Conservation (phyloP, 1,140 invertebrate species). For the Achatina immaculata region DNA sequence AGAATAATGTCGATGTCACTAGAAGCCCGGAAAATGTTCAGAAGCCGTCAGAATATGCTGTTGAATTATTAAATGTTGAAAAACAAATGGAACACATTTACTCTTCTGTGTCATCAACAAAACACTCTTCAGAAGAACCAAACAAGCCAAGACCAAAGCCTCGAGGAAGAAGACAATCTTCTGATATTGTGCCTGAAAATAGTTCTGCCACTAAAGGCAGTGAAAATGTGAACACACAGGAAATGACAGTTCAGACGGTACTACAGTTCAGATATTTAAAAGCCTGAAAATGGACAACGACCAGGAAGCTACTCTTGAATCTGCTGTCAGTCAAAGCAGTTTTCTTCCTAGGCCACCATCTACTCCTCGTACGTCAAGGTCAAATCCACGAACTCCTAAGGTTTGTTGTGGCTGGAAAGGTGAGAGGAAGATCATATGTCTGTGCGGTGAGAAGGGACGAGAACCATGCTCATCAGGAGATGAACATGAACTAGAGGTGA, state of each 20-base stretch:
- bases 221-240: not conserved
- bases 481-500: conserved; percentile 52
- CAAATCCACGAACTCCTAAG: conserved; percentile 35
- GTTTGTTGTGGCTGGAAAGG: conserved; percentile 41
- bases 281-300: conserved; percentile 55
- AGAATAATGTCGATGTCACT: too few relatives aligned
- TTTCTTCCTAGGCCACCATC: conserved; percentile 62
- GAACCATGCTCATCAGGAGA: conserved; percentile 56
- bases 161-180: not conserved
- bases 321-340: conserved; percentile 52
- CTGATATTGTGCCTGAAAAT: not conserved
- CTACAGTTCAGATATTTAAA: conserved; percentile 55
- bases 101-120: too few relatives aligned
- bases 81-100: too few relatives aligned
- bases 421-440: conserved; percentile 57
- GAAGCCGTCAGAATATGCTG: too few relatives aligned
- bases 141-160: conserved; percentile 21
- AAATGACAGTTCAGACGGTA: conserved; percentile 38
- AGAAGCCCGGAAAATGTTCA: too few relatives aligned
- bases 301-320: conserved; percentile 50
- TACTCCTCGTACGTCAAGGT: conserved; percentile 52
- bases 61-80: too few relatives aligned
- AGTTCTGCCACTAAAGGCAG: not conserved
- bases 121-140: not conserved
- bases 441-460: too few relatives aligned